phyloP scores from a whole-genome alignment of 2,797 vertebrate species.

The Triplophysa bombifrons region DNA sequence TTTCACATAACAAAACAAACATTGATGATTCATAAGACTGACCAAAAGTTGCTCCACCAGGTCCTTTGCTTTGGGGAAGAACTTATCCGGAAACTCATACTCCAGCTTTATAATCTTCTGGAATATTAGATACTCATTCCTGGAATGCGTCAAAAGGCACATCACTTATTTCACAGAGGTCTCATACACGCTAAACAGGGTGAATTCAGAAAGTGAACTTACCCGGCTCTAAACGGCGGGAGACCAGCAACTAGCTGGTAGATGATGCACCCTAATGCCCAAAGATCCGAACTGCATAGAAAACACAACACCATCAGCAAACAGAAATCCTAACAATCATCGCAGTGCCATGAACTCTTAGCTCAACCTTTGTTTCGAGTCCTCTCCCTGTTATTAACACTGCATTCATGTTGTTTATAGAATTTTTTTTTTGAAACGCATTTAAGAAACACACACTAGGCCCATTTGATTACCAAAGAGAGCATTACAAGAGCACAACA shows the following conservation, averaged over 20 bases:
- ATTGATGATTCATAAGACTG: conserved; percentile 53
- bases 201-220: conserved; percentile 64
- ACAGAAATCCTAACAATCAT: background rate
- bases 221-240: conserved; percentile 98
- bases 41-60: conserved; percentile 96
- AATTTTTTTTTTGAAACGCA: background rate
- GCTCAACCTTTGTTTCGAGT: background rate
- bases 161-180: background rate
- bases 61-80: conserved; percentile 98
- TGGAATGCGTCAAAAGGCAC: conserved; percentile 61
- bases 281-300: conserved; percentile 89
- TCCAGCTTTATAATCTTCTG: conserved; percentile 99
- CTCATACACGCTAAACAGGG: background rate
- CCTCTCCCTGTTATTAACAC: background rate
- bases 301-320: background rate
- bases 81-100: conserved; percentile 99
- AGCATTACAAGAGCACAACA: background rate
- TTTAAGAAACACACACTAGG: background rate
- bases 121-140: conserved; percentile 99
- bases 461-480: background rate
- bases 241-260: conserved; percentile 98
- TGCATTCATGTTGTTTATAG: background rate
- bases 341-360: background rate
- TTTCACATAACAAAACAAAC: conserved; percentile 7
- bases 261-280: conserved; percentile 98